Evolutionary conservation across 2,797 vertebrate genomes (phyloP), one percentile per base, ranked within the genome.

Genomic region (Poeciliopsis presidionis): DNA sequence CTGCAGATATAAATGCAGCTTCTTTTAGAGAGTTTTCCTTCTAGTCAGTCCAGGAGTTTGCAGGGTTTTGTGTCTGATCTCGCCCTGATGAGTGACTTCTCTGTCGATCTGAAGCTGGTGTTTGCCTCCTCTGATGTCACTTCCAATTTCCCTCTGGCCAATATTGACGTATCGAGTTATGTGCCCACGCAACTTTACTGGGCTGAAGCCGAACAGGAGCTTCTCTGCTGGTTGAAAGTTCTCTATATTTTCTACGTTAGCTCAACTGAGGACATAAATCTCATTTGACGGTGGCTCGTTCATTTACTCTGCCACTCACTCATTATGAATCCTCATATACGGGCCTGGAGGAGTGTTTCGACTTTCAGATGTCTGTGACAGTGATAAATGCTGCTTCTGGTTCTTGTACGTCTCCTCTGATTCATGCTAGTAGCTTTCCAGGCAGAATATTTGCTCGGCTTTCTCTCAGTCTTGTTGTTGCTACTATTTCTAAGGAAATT

Each of bases 121-220:
- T 69, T 57, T 59, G 7, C 22, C 22, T 69, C 22, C 65, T 69
- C 39, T 69, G 22, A 69, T 69, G 65, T 45, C 65, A 45, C 65
- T 69, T 69, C 25, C 22, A 43, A 69, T 45, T 69, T 41, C 65
- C 41, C 65, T 69, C 41, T n/a, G 41, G 65, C 39, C 41, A 69
- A 2, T 71, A 79, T 77, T 82, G 76, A 87, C 81, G 79, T 43
- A 45, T 69, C 6, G 22, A 69, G 36, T 69, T 13, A 14, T 69
- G 65, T 45, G 41, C 22, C 41, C 14, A 3, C 65, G 45, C 65
- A 69, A n/a, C 41, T 69, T 69, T n/a, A 69, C 65, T 43, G 65
- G 5, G n/a, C 20, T 14, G 11, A 69, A 69, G 65, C 25, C 39
- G 22, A 69, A 69, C 65, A 69, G 39, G 5, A 69, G 65, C 22